Evolutionary conservation across 2,113 vertebrate genomes (phyloP).

Genomic region (Albula glossodonta): DNA sequence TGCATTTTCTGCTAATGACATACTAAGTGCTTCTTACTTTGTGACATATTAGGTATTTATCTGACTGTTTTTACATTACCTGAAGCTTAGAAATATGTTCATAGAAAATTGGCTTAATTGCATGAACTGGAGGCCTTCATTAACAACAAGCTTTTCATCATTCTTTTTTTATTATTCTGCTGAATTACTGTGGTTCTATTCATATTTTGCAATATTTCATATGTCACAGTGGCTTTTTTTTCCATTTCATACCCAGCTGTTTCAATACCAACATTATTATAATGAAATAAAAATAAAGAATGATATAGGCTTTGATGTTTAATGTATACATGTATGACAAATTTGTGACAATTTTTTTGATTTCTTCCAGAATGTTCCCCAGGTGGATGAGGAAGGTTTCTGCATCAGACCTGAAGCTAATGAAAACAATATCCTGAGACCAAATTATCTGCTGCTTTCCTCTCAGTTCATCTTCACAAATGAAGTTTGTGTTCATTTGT

Average conservation of each 20-base stretch:
- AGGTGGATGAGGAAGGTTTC: slow-evolving; percentile 93
- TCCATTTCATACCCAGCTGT: no score
- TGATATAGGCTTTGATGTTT: no score
- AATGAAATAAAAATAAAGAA: no score
- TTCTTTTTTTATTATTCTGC: background rate
- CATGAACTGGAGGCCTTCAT: background rate
- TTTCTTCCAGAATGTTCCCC: slow-evolving; percentile 83
- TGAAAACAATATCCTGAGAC: slow-evolving; percentile 90
- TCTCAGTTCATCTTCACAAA: background rate
- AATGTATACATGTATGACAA: background rate
- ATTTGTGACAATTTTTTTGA: slow-evolving; percentile 2
- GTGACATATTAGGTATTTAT: background rate
- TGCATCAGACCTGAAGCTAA: slow-evolving; percentile 91
- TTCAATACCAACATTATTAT: no score
- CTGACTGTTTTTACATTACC: background rate
- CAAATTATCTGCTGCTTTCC: background rate
- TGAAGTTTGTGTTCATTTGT: background rate
- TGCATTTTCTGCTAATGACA: background rate
- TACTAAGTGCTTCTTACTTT: background rate
- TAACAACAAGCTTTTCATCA: background rate
- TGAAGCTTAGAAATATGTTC: background rate
- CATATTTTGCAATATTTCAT: no score
- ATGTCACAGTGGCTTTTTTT: no score
- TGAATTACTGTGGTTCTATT: background rate
- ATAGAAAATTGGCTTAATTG: background rate